phyloP scores from a whole-genome alignment of 2,888 invertebrate species.

The Xanthia icteritia region DNA sequence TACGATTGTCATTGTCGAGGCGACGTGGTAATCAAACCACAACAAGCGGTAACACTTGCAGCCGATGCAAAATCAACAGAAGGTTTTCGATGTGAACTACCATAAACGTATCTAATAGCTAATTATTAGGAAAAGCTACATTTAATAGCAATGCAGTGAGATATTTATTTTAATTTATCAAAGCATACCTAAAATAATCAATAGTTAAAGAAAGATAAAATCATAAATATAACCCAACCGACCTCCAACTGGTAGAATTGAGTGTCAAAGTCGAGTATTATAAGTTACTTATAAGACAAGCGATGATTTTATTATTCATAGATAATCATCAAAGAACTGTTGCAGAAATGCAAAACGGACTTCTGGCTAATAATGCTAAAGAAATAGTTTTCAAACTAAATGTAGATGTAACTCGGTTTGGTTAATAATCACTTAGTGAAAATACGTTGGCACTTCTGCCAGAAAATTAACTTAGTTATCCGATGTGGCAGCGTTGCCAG shows the following conservation, averaged over 20 bases:
- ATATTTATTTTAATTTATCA: background rate
- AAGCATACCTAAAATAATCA: constrained; percentile 1
- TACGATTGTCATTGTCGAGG: constrained; percentile 12
- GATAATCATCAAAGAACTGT: constrained; percentile 3
- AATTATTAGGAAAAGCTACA: background rate
- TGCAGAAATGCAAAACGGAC: background rate
- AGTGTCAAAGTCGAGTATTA: background rate
- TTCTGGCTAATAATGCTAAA: constrained; percentile 1
- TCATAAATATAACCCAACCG: background rate
- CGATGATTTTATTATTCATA: constrained; percentile 14
- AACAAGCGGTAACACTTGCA: constrained; percentile 12
- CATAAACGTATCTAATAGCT: background rate
- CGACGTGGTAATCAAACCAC: constrained; percentile 23
- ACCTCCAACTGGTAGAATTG: background rate
- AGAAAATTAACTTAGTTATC: constrained; percentile 64
- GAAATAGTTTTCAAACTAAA: constrained; percentile 24
- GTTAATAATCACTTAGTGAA: constrained; percentile 61
- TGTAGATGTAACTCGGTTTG: constrained; percentile 28
- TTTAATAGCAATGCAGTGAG: background rate
- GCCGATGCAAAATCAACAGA: background rate
- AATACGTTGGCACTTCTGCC: constrained; percentile 59
- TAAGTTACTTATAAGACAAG: constrained; percentile 19
- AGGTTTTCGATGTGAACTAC: background rate
- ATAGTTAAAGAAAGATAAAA: background rate
- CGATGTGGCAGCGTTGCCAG: constrained; percentile 62